Conservation (phyloP, 23 tunicate species). For the Styela plicata region DNA sequence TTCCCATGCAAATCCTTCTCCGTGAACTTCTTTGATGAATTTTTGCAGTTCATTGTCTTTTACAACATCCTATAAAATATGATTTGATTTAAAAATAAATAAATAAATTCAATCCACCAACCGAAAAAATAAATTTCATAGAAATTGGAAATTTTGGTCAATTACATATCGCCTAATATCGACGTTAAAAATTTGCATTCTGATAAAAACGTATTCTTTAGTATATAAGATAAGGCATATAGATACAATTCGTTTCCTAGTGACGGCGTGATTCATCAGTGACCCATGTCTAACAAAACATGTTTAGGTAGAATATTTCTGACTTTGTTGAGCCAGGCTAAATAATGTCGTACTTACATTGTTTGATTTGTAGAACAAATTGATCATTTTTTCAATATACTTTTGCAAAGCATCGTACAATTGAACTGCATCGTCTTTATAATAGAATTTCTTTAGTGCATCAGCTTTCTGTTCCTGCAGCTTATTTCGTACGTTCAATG, state of each 20-base stretch:
- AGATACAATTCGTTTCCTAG: too few species aligned
- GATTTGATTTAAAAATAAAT: not conserved
- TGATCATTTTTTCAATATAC: not conserved
- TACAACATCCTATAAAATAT: constrained; percentile 19
- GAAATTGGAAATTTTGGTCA: not conserved
- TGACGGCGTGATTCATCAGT: too few species aligned
- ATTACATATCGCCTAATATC: not conserved
- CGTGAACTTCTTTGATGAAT: constrained; percentile 46
- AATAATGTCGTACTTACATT: not conserved
- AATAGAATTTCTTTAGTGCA: not conserved
- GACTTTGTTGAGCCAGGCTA: not conserved
- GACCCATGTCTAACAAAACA: too few species aligned
- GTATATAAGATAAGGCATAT: too few species aligned
- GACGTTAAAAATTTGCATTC: too few species aligned
- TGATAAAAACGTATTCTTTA: too few species aligned
- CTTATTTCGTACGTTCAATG: constrained; percentile 33
- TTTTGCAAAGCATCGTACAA: not conserved
- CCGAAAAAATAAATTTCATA: not conserved
- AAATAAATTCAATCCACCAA: not conserved
- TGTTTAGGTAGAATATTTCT: too few species aligned
- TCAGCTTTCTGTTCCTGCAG: not conserved
- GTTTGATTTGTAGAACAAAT: not conserved
- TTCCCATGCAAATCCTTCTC: constrained; percentile 62
- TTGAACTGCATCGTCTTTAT: constrained; percentile 1
- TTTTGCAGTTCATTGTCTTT: constrained; percentile 54